phyloP scores from a whole-genome alignment of 2,797 vertebrate genomes.

The Spondyliosoma cantharus region DNA sequence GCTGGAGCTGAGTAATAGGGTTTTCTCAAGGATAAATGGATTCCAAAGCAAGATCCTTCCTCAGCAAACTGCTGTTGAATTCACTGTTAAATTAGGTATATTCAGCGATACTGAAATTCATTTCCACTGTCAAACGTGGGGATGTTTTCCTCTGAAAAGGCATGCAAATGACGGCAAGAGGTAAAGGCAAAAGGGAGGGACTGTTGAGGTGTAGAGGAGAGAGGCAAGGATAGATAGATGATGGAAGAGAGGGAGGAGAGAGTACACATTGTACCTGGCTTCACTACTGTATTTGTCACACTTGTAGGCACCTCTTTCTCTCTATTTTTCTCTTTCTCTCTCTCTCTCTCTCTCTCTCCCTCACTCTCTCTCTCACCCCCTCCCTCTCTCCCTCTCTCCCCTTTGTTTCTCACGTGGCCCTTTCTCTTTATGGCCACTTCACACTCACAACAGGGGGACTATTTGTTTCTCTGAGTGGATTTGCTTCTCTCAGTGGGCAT shows the following conservation, averaged over 20 bases:
- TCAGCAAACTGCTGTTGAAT: conserved; percentile 62
- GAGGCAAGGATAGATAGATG: conserved; percentile 11
- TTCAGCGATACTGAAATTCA: conserved; percentile 52
- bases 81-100: conserved; percentile 40
- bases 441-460: conserved; percentile 70
- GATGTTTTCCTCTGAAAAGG: conserved; percentile 46
- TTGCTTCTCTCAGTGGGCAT: conserved; percentile 75
- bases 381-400: conserved; percentile 1
- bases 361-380: background rate
- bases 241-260: conserved; percentile 9
- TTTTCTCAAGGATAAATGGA: conserved; percentile 62
- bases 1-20: conserved; percentile 46
- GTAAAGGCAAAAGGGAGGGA: conserved; percentile 13
- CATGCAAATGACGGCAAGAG: conserved; percentile 49
- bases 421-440: conserved; percentile 69
- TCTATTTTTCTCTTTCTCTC: conserved; percentile 7
- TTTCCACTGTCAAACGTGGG: conserved; percentile 50
- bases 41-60: conserved; percentile 59
- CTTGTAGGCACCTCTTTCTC: conserved; percentile 6
- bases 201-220: conserved; percentile 26
- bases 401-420: conserved; percentile 41
- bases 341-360: background rate
- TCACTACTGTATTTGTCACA: conserved; percentile 6
- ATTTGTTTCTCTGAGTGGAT: conserved; percentile 79
- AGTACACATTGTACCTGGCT: conserved; percentile 25